Evolutionary conservation across 2,113 vertebrate species (phyloP).

Genomic region (Paradoxurus hermaphroditus): DNA sequence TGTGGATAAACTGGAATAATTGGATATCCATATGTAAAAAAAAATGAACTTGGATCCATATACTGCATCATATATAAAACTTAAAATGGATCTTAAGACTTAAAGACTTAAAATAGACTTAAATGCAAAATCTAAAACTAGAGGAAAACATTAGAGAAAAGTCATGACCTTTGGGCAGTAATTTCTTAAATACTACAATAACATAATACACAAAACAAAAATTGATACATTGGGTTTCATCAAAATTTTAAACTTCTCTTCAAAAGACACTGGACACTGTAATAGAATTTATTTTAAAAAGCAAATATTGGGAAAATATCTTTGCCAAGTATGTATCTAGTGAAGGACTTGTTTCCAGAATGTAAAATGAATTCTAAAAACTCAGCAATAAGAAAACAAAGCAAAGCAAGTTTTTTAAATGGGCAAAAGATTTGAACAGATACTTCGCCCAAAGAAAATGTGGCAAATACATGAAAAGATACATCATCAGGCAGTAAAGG

Average conservation of each 20-base stretch:
- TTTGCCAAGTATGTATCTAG: neutral
- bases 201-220: neutral
- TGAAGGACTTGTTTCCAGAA: neutral
- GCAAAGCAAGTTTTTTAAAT: neutral
- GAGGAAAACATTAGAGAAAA: neutral
- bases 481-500: neutral
- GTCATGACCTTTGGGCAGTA: neutral
- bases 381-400: neutral
- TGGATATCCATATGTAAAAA: neutral
- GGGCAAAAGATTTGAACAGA: neutral
- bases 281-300: neutral
- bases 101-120: too few relatives aligned
- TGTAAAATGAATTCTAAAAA: neutral
- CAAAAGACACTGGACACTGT: neutral
- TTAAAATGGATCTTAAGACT: neutral
- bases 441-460: neutral
- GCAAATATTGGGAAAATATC: neutral
- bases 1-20: neutral
- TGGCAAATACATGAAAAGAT: neutral
- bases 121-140: neutral
- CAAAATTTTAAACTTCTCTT: neutral
- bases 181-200: neutral
- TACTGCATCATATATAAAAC: neutral
- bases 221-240: neutral
- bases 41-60: neutral